These are phyloP conservation scores for Monochamus saltuarius DNA, from an alignment of 1,140 invertebrate species.

Conservation along the genomic window DNA sequence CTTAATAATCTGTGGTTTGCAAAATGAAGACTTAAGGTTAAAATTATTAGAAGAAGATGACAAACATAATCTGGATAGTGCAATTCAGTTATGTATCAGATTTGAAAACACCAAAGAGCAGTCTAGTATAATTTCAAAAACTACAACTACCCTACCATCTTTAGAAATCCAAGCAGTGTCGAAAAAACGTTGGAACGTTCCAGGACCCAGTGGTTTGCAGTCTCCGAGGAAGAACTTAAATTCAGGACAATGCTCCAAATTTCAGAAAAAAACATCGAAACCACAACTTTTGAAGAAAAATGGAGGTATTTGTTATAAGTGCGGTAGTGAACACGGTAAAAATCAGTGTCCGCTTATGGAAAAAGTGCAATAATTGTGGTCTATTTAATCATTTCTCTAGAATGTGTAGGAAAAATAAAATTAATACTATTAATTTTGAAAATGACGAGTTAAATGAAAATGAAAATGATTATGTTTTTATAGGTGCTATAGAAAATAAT, in stretches of 20 bases:
- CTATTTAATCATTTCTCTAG: constrained; percentile 6
- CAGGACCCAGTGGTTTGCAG: too few relatives aligned
- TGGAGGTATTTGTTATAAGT: constrained; percentile 3
- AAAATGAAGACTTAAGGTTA: constrained; percentile 14
- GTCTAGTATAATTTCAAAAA: too few relatives aligned
- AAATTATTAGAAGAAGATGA: too few relatives aligned
- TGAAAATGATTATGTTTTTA: not conserved
- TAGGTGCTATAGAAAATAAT: constrained; percentile 1
- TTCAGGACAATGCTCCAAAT: too few relatives aligned
- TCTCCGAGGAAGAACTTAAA: too few relatives aligned
- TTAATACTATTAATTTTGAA: not conserved
- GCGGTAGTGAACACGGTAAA: constrained; percentile 3
- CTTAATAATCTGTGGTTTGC: constrained; percentile 27
- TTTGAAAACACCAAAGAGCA: too few relatives aligned
- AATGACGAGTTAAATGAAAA: not conserved
- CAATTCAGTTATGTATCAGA: too few relatives aligned
- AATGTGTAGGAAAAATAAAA: constrained; percentile 10
- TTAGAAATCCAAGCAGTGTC: too few relatives aligned
- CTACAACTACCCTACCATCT: too few relatives aligned
- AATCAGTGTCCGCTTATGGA: constrained; percentile 10
- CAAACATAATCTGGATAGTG: too few relatives aligned
- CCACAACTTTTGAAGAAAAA: not conserved
- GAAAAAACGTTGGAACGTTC: too few relatives aligned
- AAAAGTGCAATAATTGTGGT: constrained; percentile 8
- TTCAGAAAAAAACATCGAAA: too few relatives aligned